Conservation (phyloP, 2,888 invertebrate species). For the Malthinus flaveolus region DNA sequence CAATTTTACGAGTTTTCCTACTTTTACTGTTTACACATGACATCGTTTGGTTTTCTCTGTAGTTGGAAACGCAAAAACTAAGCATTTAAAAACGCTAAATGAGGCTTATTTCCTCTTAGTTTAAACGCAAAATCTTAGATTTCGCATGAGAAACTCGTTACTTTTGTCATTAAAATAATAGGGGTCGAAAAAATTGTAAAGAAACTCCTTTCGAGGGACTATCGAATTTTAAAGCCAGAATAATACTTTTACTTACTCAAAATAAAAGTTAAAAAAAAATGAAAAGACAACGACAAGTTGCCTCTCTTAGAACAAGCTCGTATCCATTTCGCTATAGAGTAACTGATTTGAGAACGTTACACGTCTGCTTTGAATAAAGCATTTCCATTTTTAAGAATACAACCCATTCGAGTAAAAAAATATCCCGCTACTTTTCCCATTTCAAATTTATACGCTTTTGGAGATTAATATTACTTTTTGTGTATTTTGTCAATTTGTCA, state of each 20-base stretch:
- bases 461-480: not conserved
- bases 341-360: constrained; percentile 14
- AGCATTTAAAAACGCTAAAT: not conserved
- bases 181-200: no score
- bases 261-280: constrained; percentile 8
- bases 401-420: constrained; percentile 15
- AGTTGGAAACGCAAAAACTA: not conserved
- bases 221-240: no score
- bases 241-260: no score
- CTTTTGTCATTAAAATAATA: no score
- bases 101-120: no score
- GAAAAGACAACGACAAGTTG: constrained; percentile 19
- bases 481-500: no score
- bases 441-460: constrained; percentile 11
- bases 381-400: constrained; percentile 16
- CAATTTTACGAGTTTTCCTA: not conserved
- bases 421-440: constrained; percentile 15
- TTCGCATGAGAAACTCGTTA: no score
- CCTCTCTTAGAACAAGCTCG: constrained; percentile 7
- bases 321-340: constrained; percentile 18
- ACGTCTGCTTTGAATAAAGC: constrained; percentile 20
- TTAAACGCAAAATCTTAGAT: no score
- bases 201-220: no score
- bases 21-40: not conserved
- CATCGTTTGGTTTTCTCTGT: not conserved